Conservation (phyloP, 2,888 invertebrate genomes). For the Mallateleia sp. region DNA sequence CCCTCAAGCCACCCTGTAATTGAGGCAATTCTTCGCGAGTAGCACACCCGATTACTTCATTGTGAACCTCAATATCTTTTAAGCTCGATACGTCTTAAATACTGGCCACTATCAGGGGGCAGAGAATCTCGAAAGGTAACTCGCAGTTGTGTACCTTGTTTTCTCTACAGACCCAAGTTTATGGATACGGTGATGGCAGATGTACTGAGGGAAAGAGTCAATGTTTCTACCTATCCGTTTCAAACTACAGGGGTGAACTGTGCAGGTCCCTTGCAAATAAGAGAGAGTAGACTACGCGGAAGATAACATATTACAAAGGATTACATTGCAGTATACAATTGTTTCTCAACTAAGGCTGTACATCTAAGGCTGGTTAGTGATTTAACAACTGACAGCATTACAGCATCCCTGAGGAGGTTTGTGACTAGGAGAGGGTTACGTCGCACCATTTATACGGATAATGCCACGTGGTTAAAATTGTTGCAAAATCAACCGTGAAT, state of each 20-base stretch:
- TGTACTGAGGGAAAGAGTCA: background rate
- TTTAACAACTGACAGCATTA: constrained; percentile 46
- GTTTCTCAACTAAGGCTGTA: constrained; percentile 73
- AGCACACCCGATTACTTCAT: background rate
- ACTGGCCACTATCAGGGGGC: background rate
- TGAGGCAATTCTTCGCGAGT: background rate
- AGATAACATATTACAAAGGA: no score
- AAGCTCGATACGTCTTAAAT: background rate
- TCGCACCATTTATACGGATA: constrained; percentile 54
- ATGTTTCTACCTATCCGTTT: constrained; percentile 81
- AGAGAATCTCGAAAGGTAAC: background rate
- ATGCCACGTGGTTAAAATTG: no score
- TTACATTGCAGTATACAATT: constrained; percentile 79
- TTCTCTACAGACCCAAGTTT: background rate
- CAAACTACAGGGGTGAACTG: constrained; percentile 62
- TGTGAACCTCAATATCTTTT: background rate
- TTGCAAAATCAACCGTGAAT: no score
- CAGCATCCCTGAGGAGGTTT: constrained; percentile 59
- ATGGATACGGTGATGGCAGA: no score
- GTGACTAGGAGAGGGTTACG: constrained; percentile 50
- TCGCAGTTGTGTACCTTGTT: constrained; percentile 6
- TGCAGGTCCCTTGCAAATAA: constrained; percentile 69
- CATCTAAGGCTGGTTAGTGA: constrained; percentile 78
- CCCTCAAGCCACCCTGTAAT: background rate
- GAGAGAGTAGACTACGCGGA: constrained; percentile 75